Conservation (phyloP, 2,888 invertebrate species). For the Brenthis daphne region DNA sequence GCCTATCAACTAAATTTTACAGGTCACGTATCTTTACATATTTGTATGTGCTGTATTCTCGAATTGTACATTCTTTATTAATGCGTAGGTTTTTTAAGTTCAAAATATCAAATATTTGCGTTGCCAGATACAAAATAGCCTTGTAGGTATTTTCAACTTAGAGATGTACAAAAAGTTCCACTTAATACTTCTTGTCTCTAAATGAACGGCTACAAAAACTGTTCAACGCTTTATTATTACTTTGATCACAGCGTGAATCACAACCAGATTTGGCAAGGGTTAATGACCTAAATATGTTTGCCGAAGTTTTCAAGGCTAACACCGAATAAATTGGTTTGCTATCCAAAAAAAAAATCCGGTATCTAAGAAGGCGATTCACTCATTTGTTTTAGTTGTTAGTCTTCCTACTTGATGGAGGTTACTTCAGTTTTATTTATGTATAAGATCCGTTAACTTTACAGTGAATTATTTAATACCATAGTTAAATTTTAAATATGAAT, state of each 20-base stretch:
- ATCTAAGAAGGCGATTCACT: conserved; percentile 58
- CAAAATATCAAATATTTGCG: not conserved
- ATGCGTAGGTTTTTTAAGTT: not conserved
- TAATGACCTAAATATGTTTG: conserved; percentile 80
- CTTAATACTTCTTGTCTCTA: conserved; percentile 55
- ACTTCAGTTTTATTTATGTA: conserved; percentile 15
- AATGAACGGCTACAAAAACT: conserved; percentile 77
- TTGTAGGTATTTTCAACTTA: conserved; percentile 63
- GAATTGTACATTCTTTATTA: no score
- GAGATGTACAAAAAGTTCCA: conserved; percentile 36
- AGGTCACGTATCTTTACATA: not conserved
- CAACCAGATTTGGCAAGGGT: conserved; percentile 79
- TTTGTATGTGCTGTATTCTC: not conserved
- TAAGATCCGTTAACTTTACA: conserved; percentile 6
- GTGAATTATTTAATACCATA: not conserved
- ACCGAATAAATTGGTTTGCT: conserved; percentile 69
- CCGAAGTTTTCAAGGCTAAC: conserved; percentile 78
- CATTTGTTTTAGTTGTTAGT: conserved; percentile 54
- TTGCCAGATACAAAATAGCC: conserved; percentile 41
- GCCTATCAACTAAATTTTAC: not conserved
- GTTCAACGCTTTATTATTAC: conserved; percentile 77
- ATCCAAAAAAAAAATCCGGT: conserved; percentile 67
- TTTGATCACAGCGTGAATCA: conserved; percentile 79
- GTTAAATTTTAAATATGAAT: no score
- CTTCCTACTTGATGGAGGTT: conserved; percentile 28